These are phyloP conservation scores for Galeruca laticollis DNA, from an alignment of 2,888 invertebrate species.

Conservation along the genomic window DNA sequence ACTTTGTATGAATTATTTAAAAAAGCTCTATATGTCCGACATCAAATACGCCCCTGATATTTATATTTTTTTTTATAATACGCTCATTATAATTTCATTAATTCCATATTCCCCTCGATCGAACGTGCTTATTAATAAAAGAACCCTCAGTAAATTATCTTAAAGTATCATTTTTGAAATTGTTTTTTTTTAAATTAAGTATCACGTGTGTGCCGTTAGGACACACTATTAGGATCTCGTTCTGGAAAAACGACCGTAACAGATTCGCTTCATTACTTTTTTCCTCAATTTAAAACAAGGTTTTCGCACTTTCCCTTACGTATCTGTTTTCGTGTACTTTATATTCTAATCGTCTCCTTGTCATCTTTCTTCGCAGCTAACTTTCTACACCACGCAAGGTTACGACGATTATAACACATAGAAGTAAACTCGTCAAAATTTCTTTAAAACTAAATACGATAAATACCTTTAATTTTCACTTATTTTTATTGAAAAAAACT, in stretches of 20 bases:
- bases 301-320: constrained; percentile 31
- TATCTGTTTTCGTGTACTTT: constrained; percentile 31
- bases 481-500: too few relatives aligned
- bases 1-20: too few relatives aligned
- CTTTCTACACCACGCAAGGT: constrained; percentile 8
- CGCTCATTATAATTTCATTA: too few relatives aligned
- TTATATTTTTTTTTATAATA: too few relatives aligned
- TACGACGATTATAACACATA: constrained; percentile 17
- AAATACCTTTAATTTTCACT: too few relatives aligned
- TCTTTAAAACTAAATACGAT: background rate
- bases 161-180: constrained; percentile 8
- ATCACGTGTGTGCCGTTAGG: constrained; percentile 29
- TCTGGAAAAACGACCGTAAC: constrained; percentile 26
- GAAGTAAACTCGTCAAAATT: constrained; percentile 3
- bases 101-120: too few relatives aligned
- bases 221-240: constrained; percentile 22
- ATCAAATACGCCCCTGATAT: too few relatives aligned
- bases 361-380: constrained; percentile 23
- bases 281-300: constrained; percentile 31
- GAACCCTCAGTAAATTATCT: background rate
- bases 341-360: constrained; percentile 30
- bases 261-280: constrained; percentile 35
- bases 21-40: too few relatives aligned
- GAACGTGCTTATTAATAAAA: background rate
- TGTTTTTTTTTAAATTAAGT: constrained; percentile 19